Evolutionary conservation across 1,140 invertebrate genomes (phyloP).

Genomic region (Ladona fulva): DNA sequence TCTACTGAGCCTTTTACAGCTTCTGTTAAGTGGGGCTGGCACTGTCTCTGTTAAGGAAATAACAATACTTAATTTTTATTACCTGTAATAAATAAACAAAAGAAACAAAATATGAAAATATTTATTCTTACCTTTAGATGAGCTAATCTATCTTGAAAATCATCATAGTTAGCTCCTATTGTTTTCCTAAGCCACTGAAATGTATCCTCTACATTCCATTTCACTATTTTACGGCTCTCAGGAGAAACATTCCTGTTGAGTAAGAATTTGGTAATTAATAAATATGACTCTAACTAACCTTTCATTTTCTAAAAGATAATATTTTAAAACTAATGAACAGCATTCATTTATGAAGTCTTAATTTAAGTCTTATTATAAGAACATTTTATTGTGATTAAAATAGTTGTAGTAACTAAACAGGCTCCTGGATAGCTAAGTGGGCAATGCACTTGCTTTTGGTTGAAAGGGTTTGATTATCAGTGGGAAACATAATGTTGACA

Average conservation of each 20-base stretch:
- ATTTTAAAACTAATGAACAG: too few relatives aligned
- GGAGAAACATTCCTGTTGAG: slow-evolving; percentile 65
- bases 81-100: neutral
- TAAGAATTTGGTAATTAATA: too few relatives aligned
- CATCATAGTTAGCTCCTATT: slow-evolving; percentile 91
- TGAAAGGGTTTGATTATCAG: too few relatives aligned
- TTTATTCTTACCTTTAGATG: slow-evolving; percentile 50
- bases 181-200: slow-evolving; percentile 91
- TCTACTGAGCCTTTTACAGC: slow-evolving; percentile 91
- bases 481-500: too few relatives aligned
- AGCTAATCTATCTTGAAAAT: slow-evolving; percentile 74
- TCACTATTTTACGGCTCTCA: slow-evolving; percentile 91
- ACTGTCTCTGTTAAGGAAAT: slow-evolving; percentile 63
- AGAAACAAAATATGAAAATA: neutral
- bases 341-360: too few relatives aligned
- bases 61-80: slow-evolving; percentile 18
- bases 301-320: too few relatives aligned
- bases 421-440: too few relatives aligned
- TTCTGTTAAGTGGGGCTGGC: slow-evolving; percentile 88
- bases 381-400: too few relatives aligned
- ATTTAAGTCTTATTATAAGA: too few relatives aligned
- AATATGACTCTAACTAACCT: too few relatives aligned
- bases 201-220: slow-evolving; percentile 97
- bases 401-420: too few relatives aligned
- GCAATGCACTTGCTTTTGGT: too few relatives aligned